Percentiles rank a stretch among this genome's conserved stretches.
Conservation (phyloP, 2,888 invertebrate genomes). For the Apamea monoglypha region DNA sequence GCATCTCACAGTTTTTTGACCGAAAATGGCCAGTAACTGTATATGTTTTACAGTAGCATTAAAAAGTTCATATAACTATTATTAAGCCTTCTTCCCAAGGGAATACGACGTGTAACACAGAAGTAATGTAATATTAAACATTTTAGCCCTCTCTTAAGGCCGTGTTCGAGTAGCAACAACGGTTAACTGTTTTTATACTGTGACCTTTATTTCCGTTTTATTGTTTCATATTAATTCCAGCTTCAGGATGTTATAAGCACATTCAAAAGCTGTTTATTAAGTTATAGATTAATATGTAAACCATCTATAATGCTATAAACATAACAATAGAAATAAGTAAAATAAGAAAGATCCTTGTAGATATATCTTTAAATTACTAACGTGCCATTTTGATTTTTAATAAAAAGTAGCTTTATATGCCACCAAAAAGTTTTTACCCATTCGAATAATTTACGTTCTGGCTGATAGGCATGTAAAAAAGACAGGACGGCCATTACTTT, state of each 20-base stretch:
- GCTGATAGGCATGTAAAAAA: not conserved
- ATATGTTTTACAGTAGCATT: not conserved
- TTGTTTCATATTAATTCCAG: not conserved
- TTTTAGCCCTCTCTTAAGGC: not conserved
- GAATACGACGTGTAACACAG: not conserved
- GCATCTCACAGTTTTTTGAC: not conserved
- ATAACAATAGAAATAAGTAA: not conserved
- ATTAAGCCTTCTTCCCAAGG: not conserved
- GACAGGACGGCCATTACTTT: not conserved
- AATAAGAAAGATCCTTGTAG: too few relatives aligned
- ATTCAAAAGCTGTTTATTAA: not conserved
- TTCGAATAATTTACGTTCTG: not conserved
- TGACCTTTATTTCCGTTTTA: not conserved
- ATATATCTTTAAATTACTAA: not conserved
- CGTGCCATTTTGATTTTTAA: not conserved
- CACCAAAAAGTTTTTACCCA: not conserved
- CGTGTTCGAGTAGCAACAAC: not conserved
- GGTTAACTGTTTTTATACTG: not conserved
- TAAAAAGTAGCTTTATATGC: not conserved
- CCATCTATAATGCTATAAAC: not conserved
- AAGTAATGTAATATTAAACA: not conserved
- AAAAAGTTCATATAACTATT: constrained; percentile 3
- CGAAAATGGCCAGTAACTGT: not conserved
- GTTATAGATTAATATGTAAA: not conserved
- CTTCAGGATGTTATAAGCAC: not conserved